Evolutionary conservation across 2,797 vertebrate genomes (phyloP).

Genomic region (Anguilla obscura): DNA sequence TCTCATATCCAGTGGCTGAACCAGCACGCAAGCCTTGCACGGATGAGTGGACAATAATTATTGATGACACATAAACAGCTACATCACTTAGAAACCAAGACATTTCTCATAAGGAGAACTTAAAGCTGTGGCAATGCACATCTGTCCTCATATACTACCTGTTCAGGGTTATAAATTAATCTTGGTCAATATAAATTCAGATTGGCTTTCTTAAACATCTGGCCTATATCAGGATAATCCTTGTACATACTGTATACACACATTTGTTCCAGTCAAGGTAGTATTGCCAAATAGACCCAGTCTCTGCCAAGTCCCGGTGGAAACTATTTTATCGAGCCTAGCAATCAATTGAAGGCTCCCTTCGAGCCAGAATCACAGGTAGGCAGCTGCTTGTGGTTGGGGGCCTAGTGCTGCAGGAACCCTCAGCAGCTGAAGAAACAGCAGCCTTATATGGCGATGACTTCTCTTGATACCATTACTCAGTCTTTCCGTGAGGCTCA

Average conservation of each 20-base stretch:
- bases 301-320: constrained; percentile 48
- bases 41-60: not conserved
- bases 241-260: constrained; percentile 50
- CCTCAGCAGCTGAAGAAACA: not conserved
- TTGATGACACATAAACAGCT: not conserved
- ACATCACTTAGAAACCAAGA: not conserved
- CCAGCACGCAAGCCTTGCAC: not conserved
- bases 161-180: constrained; percentile 26
- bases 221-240: constrained; percentile 53
- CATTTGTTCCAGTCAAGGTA: constrained; percentile 48
- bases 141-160: not conserved
- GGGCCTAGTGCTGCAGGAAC: constrained; percentile 5
- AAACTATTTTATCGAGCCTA: constrained; percentile 58
- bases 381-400: constrained; percentile 21
- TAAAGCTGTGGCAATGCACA: not conserved
- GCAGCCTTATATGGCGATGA: constrained; percentile 30
- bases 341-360: constrained; percentile 44
- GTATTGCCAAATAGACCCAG: constrained; percentile 46
- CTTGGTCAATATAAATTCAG: constrained; percentile 39
- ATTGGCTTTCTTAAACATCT: constrained; percentile 46
- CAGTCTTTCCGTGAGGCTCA: constrained; percentile 32
- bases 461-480: not conserved
- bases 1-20: not conserved
- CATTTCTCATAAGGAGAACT: not conserved
- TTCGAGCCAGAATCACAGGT: constrained; percentile 36